Conservation (phyloP, 2,888 invertebrate species). For the Rhodophaea formosa region DNA sequence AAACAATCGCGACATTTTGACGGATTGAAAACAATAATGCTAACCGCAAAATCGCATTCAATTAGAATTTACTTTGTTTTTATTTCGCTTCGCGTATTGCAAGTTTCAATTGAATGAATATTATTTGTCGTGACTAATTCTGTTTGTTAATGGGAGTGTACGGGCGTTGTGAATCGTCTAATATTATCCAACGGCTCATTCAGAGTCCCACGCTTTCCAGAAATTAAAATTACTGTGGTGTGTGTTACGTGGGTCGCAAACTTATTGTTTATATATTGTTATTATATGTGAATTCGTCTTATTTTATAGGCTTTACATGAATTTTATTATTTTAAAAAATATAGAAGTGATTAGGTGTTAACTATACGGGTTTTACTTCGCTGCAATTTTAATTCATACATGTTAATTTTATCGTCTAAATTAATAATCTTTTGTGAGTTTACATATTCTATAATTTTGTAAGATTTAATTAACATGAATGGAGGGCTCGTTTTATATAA, state of each 20-base stretch:
- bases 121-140: slow-evolving; percentile 10
- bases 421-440: too few relatives aligned
- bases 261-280: neutral
- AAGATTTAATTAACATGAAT: too few relatives aligned
- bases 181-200: slow-evolving; percentile 9
- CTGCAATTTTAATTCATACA: too few relatives aligned
- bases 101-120: neutral
- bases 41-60: neutral
- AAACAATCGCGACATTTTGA: neutral
- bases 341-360: too few relatives aligned
- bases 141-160: slow-evolving; percentile 4
- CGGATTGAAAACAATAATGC: neutral
- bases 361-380: too few relatives aligned
- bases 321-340: too few relatives aligned
- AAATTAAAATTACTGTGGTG: neutral
- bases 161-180: slow-evolving; percentile 9
- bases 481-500: too few relatives aligned
- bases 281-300: neutral
- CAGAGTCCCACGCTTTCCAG: slow-evolving; percentile 16
- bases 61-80: neutral
- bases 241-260: neutral
- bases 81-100: neutral
- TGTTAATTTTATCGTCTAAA: too few relatives aligned
- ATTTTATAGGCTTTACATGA: too few relatives aligned
- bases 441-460: too few relatives aligned